phyloP scores from a whole-genome alignment of 2,797 vertebrate species.

The Enteromius viviparus region DNA sequence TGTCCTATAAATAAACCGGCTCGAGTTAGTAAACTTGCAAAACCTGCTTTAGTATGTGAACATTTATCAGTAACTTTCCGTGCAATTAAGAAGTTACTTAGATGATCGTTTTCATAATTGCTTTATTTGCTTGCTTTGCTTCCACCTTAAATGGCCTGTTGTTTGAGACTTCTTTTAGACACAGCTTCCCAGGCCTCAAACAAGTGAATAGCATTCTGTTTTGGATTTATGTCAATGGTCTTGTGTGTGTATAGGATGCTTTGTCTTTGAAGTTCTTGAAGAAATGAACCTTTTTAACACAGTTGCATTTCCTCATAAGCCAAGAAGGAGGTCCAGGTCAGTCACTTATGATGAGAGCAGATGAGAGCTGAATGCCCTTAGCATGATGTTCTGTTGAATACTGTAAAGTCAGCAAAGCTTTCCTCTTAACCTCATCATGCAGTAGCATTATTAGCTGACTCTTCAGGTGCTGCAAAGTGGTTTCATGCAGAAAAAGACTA shows the following conservation, averaged over 20 bases:
- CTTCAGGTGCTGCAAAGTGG: neutral
- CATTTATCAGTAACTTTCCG: neutral
- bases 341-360: neutral
- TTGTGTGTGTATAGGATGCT: neutral
- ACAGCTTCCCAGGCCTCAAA: neutral
- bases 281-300: constrained; percentile 8
- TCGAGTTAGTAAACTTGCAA: neutral
- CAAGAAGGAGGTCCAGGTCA: neutral
- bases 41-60: constrained; percentile 5
- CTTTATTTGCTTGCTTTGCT: neutral
- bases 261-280: neutral
- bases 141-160: neutral
- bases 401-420: neutral
- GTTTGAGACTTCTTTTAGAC: neutral
- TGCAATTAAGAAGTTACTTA: neutral
- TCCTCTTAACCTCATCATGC: constrained; percentile 15
- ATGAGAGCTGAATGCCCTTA: neutral
- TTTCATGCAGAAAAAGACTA: neutral
- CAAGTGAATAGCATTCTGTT: neutral
- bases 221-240: neutral
- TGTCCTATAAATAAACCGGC: constrained; percentile 16
- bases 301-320: constrained; percentile 13
- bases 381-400: constrained; percentile 7
- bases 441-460: neutral
- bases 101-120: constrained; percentile 3